Evolutionary conservation across 2,888 invertebrate genomes (phyloP).

Genomic region (Drosophila nr. perissopoda): DNA sequence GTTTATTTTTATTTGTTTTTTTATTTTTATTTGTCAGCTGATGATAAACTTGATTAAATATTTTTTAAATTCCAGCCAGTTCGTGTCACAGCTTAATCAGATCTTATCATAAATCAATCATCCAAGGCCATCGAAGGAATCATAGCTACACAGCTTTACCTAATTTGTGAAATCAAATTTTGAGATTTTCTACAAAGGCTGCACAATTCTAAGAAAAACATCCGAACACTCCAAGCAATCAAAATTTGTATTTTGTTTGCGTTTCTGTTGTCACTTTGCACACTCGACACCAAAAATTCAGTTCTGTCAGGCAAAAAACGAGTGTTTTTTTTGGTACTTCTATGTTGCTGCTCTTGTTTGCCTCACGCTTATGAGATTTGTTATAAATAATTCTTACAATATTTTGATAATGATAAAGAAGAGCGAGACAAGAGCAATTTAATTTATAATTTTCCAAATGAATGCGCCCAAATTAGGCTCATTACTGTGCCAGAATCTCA

Average conservation of each 20-base stretch:
- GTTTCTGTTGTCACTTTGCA: not conserved
- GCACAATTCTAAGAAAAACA: constrained; percentile 5
- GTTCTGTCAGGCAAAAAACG: constrained; percentile 22
- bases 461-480: constrained; percentile 78
- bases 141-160: not conserved
- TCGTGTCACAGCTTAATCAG: not conserved
- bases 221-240: not conserved
- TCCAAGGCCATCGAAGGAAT: not conserved
- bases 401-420: constrained; percentile 36
- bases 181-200: constrained; percentile 1
- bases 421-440: constrained; percentile 76
- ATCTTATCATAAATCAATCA: not conserved
- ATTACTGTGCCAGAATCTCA: constrained; percentile 56
- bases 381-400: constrained; percentile 65
- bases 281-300: constrained; percentile 19
- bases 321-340: constrained; percentile 7
- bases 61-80: not conserved
- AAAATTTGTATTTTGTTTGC: not conserved
- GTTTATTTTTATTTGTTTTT: not conserved
- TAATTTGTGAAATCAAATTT: constrained; percentile 10
- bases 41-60: not conserved
- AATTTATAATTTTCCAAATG: constrained; percentile 81
- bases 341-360: constrained; percentile 30
- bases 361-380: constrained; percentile 71
- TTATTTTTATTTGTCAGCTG: not conserved